Evolutionary conservation across 2,113 vertebrate species (phyloP).

Genomic region (Turnix velox): DNA sequence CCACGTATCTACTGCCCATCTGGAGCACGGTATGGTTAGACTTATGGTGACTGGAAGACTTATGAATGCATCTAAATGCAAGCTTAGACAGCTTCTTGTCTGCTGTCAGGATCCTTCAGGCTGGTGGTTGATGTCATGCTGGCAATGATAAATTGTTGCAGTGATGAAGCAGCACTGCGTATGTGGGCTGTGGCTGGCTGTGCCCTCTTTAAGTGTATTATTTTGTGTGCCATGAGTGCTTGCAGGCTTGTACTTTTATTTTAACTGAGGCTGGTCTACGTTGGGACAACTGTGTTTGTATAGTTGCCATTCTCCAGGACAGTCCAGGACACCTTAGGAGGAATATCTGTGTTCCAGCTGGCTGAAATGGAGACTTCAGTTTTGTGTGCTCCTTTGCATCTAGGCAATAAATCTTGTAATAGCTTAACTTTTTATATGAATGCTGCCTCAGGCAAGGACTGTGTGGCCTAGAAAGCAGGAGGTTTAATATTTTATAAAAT

Average conservation of each 20-base stretch:
- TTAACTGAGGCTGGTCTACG: not conserved
- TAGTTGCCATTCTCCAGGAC: not conserved
- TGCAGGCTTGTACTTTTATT: not conserved
- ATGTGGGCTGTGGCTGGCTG: not conserved
- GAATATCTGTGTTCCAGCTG: slow-evolving; percentile 7
- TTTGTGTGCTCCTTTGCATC: slow-evolving; percentile 42
- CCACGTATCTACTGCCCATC: not conserved
- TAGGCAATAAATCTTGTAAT: slow-evolving; percentile 66
- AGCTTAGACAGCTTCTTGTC: not conserved
- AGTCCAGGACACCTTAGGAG: not conserved
- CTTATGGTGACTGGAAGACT: not conserved
- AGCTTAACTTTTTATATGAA: slow-evolving; percentile 65
- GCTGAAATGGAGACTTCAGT: slow-evolving; percentile 11
- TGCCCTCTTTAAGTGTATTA: not conserved
- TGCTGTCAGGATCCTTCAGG: not conserved
- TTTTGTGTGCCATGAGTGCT: not conserved
- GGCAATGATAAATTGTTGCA: not conserved
- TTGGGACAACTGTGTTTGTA: not conserved
- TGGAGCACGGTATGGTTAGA: not conserved
- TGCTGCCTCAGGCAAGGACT: slow-evolving; percentile 63
- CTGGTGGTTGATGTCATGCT: not conserved
- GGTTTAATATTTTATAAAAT: slow-evolving; percentile 68
- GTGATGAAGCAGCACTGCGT: not conserved
- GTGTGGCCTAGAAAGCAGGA: slow-evolving; percentile 63
- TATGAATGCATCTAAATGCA: not conserved